Evolutionary conservation across 2,113 vertebrate genomes (phyloP).

Genomic region (Empidonax traillii): DNA sequence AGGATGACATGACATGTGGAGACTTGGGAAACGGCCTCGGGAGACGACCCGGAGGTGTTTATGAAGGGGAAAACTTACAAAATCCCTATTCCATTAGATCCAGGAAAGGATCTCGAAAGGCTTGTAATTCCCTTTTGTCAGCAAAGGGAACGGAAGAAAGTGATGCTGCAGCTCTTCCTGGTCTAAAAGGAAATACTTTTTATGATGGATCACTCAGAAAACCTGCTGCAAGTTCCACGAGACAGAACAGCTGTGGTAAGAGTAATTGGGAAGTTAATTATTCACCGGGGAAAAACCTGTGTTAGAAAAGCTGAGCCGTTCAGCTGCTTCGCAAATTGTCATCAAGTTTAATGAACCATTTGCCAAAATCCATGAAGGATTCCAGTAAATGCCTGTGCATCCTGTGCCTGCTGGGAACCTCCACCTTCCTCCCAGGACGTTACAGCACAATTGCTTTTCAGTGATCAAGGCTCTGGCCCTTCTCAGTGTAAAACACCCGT

Average conservation of each 20-base stretch:
- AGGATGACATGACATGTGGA: constrained; percentile 86
- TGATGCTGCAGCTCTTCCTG: background rate
- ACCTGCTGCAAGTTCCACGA: background rate
- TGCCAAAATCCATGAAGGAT: background rate
- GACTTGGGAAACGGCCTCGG: constrained; percentile 85
- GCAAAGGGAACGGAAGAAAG: constrained; percentile 25
- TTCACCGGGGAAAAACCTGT: accelerated
- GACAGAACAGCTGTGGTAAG: constrained; percentile 72
- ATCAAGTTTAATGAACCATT: background rate
- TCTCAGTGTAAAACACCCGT: accelerated
- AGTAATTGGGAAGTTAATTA: background rate
- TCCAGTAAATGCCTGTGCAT: accelerated
- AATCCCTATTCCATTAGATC: background rate
- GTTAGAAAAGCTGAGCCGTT: accelerated
- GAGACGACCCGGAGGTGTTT: constrained; percentile 65
- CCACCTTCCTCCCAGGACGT: accelerated
- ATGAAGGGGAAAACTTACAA: background rate
- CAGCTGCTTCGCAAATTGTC: background rate
- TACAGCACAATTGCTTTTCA: background rate
- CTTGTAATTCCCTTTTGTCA: background rate
- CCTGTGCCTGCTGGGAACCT: too few species aligned
- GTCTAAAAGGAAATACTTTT: constrained; percentile 36
- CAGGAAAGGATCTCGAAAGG: constrained; percentile 42
- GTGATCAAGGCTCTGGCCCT: accelerated
- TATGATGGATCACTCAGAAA: background rate